phyloP scores from a whole-genome alignment of 2,888 invertebrate species.

The Camptogramma bilineatum region DNA sequence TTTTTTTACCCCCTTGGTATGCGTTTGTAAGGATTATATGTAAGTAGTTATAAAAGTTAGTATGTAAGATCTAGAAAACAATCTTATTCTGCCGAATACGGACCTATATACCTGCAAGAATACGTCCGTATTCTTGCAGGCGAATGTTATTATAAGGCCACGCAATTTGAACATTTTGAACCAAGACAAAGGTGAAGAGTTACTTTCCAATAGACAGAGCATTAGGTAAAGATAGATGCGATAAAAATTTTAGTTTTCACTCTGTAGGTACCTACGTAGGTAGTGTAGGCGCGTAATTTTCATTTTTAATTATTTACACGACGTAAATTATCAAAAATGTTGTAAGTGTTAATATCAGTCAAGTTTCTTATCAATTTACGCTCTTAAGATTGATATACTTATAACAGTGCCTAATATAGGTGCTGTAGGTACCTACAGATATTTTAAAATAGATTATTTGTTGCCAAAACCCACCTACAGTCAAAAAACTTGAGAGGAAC shows the following conservation, averaged over 20 bases:
- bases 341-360: too few species aligned
- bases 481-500: background rate
- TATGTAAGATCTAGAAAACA: too few species aligned
- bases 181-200: constrained; percentile 42
- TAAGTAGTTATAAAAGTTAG: too few species aligned
- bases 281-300: background rate
- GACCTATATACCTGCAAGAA: constrained; percentile 8
- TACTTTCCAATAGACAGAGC: constrained; percentile 26
- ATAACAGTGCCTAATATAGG: too few species aligned
- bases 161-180: constrained; percentile 46
- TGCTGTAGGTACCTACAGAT: too few species aligned
- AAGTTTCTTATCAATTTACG: too few species aligned
- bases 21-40: too few species aligned
- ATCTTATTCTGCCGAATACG: too few species aligned
- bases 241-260: background rate
- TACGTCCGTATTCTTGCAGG: constrained; percentile 49
- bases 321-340: too few species aligned
- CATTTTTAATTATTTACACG: too few species aligned
- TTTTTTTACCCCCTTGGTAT: too few species aligned
- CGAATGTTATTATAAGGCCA: constrained; percentile 65
- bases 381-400: too few species aligned
- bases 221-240: background rate
- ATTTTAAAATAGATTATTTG: background rate
- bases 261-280: background rate
- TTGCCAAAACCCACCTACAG: background rate